Evolutionary conservation across 2,888 invertebrate genomes (phyloP).

Genomic region (Campoletis raptor): DNA sequence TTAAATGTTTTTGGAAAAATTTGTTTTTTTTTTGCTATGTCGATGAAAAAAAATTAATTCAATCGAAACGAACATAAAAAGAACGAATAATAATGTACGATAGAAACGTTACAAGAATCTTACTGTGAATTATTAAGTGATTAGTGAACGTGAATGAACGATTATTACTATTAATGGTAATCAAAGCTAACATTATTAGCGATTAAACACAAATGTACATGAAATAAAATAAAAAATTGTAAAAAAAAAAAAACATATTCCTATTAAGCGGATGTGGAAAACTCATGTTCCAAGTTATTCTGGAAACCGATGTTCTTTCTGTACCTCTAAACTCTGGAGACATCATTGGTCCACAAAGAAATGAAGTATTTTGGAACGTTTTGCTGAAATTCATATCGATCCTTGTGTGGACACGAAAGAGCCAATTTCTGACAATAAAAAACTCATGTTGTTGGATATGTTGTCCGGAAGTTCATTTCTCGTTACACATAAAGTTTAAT

Average conservation of each 20-base stretch:
- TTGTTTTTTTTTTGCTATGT: conserved; percentile 77
- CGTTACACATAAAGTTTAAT: too few species aligned
- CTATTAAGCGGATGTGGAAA: too few species aligned
- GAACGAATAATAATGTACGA: conserved; percentile 54
- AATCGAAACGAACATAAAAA: conserved; percentile 41
- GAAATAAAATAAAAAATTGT: conserved; percentile 69
- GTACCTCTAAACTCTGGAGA: too few species aligned
- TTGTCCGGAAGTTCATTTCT: too few species aligned
- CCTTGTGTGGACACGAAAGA: too few species aligned
- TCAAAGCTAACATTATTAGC: conserved; percentile 64
- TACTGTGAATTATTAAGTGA: conserved; percentile 72
- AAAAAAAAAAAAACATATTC: conserved; percentile 58
- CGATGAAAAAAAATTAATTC: conserved; percentile 61
- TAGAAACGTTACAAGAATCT: conserved; percentile 66
- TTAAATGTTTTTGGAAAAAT: conserved; percentile 75
- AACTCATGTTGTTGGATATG: too few species aligned
- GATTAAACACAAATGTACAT: conserved; percentile 67
- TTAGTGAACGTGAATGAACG: conserved; percentile 72
- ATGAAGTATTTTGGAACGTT: too few species aligned
- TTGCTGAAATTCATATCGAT: too few species aligned
- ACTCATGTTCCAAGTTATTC: too few species aligned
- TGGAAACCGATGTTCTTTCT: too few species aligned
- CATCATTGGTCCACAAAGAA: too few species aligned
- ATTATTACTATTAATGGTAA: conserved; percentile 75
- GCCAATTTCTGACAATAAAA: too few species aligned